These are phyloP conservation scores for Oscheius sp. DNA, from an alignment of 2,888 invertebrate species.

Conservation along the genomic window DNA sequence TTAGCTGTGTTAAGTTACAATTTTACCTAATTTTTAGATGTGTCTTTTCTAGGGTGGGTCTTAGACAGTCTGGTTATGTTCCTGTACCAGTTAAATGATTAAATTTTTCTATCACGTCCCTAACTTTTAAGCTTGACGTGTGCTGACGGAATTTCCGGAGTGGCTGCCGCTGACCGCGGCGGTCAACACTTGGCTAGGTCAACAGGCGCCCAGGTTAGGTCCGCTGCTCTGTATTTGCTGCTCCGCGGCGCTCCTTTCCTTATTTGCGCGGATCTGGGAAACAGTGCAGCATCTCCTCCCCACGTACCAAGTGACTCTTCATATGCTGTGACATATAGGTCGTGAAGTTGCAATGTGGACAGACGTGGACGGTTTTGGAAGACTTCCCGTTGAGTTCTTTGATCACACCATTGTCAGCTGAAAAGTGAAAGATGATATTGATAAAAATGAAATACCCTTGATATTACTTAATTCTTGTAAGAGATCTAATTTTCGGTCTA, in stretches of 20 bases:
- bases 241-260: slow-evolving; percentile 30
- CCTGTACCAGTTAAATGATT: too few species aligned
- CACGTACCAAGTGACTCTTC: slow-evolving; percentile 68
- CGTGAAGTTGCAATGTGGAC: slow-evolving; percentile 69
- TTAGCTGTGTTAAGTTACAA: too few species aligned
- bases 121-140: slow-evolving; percentile 13
- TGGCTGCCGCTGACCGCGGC: slow-evolving; percentile 30
- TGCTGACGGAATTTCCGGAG: slow-evolving; percentile 28
- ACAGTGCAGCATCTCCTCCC: slow-evolving; percentile 16
- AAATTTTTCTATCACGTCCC: background rate
- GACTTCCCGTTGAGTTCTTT: slow-evolving; percentile 29
- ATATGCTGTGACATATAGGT: slow-evolving; percentile 70
- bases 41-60: too few species aligned
- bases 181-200: slow-evolving; percentile 30
- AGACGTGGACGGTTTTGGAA: slow-evolving; percentile 57
- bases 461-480: slow-evolving; percentile 13
- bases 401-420: slow-evolving; percentile 19
- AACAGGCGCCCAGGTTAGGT: slow-evolving; percentile 26
- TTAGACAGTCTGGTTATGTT: too few species aligned
- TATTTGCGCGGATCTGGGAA: slow-evolving; percentile 30
- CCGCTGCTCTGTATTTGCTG: slow-evolving; percentile 21
- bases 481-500: slow-evolving; percentile 20
- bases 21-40: too few species aligned
- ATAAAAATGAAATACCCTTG: background rate
- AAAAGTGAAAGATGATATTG: background rate